Base-by-base conservation (phyloP, 2,797 vertebrate species). In the Schizopygopsis pylzovi region DNA sequence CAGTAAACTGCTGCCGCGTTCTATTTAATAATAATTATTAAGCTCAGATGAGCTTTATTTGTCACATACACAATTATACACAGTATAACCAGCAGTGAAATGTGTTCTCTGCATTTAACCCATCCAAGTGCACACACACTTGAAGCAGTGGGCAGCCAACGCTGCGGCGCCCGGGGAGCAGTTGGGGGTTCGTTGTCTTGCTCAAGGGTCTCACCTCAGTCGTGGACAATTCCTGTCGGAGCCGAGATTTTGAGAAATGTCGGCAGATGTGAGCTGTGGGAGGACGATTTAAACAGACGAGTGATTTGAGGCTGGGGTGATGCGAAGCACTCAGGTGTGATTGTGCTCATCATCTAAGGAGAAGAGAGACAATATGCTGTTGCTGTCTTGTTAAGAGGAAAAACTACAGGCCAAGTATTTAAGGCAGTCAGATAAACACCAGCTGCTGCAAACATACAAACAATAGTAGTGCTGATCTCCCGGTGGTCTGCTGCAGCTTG, bases 361-460 rank as follows among this genome's bases (percentile, higher is more conserved):
- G 28, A 41, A 77, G 41, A 16, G 39, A 59, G 25, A 72, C 76
- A 52, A 56, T 72, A 63, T 39, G 49, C 65, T 59, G 28, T 85
- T 71, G 67, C 67, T n/a, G 41, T 85, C 52, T 63, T 63, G 77
- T 72, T 54, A 80, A 71, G 43, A 28, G 54, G 2, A n/a, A 52
- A 45, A 67, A 81, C 43, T 49, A 18, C 41, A 18, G 63, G 52
- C 25, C 49, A 49, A 72, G 83, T 79, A 71, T 85, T 85, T 79
- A 79, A 85, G 13, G 76, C 65, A 79, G 22, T 81, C 12, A 61
- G 33, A 81, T 81, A 81, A 85, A 85, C 77, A 80, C 77, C 84
- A 85, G 67, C 84, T 85, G 82, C 20, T 78, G 78, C 13, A 81
- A 52, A 73, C 77, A 81, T 25, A 75, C 56, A 81, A 80, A 85